Percentiles rank a stretch among this genome's conserved stretches.
Evolutionary conservation across 2,113 vertebrate species (phyloP).

Genomic region (Caranx melampygus): DNA sequence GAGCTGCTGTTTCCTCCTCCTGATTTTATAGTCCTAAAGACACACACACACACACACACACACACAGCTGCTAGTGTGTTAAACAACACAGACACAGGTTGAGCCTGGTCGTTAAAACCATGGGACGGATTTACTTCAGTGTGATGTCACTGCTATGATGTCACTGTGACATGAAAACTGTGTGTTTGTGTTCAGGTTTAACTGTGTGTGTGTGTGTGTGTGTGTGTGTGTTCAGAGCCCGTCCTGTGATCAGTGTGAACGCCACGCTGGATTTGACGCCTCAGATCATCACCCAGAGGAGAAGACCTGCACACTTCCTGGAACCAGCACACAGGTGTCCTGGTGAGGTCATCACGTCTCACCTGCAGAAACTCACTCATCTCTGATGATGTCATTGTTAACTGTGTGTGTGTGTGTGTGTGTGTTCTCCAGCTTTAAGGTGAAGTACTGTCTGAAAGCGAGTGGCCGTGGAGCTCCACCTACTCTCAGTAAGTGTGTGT

Average conservation of each 20-base stretch:
- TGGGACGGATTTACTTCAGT: too few relatives aligned
- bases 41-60: too few relatives aligned
- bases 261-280: slow-evolving; percentile 92
- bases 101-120: too few relatives aligned
- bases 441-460: slow-evolving; percentile 95
- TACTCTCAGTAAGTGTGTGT: slow-evolving; percentile 84
- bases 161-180: too few relatives aligned
- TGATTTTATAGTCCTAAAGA: slow-evolving; percentile 37
- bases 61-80: too few relatives aligned
- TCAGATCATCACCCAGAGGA: slow-evolving; percentile 93
- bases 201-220: neutral
- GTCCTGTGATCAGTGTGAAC: slow-evolving; percentile 94
- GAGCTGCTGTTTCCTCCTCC: slow-evolving; percentile 49
- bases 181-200: neutral
- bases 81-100: too few relatives aligned
- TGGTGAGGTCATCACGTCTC: slow-evolving; percentile 84
- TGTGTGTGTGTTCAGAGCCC: slow-evolving; percentile 82
- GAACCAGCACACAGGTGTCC: slow-evolving; percentile 83
- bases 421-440: slow-evolving; percentile 87
- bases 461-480: slow-evolving; percentile 87
- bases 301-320: slow-evolving; percentile 86
- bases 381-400: too few relatives aligned
- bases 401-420: too few relatives aligned
- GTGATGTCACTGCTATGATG: too few relatives aligned
- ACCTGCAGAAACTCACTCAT: too few relatives aligned